phyloP scores from a whole-genome alignment of 2,797 vertebrate species.

The Anniella stebbinsi region DNA sequence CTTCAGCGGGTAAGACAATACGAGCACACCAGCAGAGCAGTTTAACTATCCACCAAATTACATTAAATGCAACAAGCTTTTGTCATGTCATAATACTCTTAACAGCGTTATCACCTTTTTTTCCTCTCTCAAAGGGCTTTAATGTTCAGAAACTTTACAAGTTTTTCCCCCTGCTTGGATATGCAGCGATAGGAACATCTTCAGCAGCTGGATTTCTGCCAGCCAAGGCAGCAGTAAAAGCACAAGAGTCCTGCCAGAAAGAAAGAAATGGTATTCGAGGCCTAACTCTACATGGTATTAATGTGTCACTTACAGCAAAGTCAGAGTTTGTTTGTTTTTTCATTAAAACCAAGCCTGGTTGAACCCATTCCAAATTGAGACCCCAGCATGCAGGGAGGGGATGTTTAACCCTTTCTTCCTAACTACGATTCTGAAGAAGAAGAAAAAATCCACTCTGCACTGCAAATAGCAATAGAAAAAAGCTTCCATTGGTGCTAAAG shows the following conservation, averaged over 20 bases:
- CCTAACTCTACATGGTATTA: background rate
- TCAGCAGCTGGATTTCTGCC: background rate
- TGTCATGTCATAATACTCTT: background rate
- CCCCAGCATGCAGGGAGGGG: background rate
- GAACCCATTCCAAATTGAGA: background rate
- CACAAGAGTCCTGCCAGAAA: background rate
- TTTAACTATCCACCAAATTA: background rate
- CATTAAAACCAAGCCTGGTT: background rate
- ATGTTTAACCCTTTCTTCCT: background rate
- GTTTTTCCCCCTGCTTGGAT: background rate
- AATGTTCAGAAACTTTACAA: background rate
- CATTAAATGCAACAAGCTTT: background rate
- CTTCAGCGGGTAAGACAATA: slow-evolving; percentile 18
- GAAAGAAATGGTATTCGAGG: background rate
- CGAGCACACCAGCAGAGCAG: background rate
- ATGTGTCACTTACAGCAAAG: background rate
- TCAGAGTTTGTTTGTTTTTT: background rate
- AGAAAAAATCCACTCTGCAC: background rate
- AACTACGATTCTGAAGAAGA: background rate
- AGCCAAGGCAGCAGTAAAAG: background rate
- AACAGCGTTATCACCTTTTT: background rate
- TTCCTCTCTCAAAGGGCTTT: background rate
- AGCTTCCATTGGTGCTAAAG: background rate
- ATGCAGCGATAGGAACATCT: background rate
- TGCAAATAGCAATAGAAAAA: background rate